A percentile compares a stretch with the other conserved stretches of the same genome.
Evolutionary conservation across 2,113 vertebrate genomes (phyloP).

Genomic region (Coracopsis vasa): DNA sequence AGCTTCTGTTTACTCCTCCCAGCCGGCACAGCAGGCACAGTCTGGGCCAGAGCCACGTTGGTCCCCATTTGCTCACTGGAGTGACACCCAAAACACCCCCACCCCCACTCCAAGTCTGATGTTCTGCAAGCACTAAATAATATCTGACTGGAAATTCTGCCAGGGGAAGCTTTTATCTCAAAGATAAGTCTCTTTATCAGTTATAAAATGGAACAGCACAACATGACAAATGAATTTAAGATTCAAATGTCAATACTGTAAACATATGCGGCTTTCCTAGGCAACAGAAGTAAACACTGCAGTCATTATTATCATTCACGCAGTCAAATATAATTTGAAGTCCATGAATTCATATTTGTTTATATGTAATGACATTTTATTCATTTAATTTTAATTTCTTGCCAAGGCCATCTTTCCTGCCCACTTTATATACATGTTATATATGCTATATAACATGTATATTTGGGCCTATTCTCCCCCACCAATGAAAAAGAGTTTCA

Average conservation of each 20-base stretch:
- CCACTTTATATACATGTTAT: neutral
- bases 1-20: neutral
- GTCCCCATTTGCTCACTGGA: neutral
- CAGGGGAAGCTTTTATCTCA: neutral
- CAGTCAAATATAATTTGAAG: conserved; percentile 21
- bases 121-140: neutral
- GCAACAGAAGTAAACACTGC: conserved; percentile 38
- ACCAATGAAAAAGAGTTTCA: neutral
- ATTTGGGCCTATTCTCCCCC: neutral
- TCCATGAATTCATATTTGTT: neutral
- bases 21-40: neutral
- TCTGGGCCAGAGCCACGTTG: neutral
- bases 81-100: neutral
- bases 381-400: conserved; percentile 21
- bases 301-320: neutral
- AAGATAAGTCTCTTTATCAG: neutral
- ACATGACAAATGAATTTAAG: conserved; percentile 4
- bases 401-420: neutral
- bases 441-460: accelerated
- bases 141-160: neutral
- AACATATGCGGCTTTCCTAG: neutral
- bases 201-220: neutral
- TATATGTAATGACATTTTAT: conserved; percentile 7
- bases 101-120: neutral
- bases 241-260: conserved; percentile 41